A percentile compares a stretch with the other conserved stretches of the same genome.
phyloP scores from a whole-genome alignment of 2,113 vertebrate species.

The Trogon surrucura region DNA sequence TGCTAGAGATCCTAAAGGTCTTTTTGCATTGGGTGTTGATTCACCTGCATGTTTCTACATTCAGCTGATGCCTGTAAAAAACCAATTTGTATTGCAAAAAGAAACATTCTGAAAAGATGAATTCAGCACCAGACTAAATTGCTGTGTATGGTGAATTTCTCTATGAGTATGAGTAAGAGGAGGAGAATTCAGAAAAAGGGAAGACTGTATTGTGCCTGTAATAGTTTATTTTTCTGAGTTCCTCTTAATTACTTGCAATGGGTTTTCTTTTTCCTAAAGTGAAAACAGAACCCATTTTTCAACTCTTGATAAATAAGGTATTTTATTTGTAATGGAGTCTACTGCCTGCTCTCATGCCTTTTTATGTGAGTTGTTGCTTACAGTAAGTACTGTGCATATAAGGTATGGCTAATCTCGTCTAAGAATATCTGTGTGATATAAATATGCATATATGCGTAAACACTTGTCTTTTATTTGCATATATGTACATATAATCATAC shows the following conservation, averaged over 20 bases:
- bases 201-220: neutral
- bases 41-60: neutral
- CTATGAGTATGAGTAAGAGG: neutral
- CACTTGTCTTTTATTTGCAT: neutral
- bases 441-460: conserved; percentile 11
- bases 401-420: neutral
- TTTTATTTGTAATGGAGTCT: neutral
- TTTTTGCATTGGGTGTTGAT: neutral
- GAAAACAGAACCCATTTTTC: conserved; percentile 15
- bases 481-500: neutral
- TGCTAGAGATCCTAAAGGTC: neutral
- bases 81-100: neutral
- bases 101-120: neutral
- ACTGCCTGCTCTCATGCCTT: neutral
- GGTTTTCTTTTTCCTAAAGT: conserved; percentile 29
- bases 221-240: neutral
- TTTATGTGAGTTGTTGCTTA: neutral
- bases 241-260: neutral
- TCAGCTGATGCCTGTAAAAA: neutral
- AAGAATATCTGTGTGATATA: conserved; percentile 12
- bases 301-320: neutral
- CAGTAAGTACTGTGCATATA: neutral
- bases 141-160: neutral
- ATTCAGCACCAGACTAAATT: neutral
- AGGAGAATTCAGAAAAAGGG: neutral